Percentiles rank a stretch among this genome's conserved stretches.
phyloP scores from a whole-genome alignment of 2,888 invertebrate species.

The Leucophenga maculata region DNA sequence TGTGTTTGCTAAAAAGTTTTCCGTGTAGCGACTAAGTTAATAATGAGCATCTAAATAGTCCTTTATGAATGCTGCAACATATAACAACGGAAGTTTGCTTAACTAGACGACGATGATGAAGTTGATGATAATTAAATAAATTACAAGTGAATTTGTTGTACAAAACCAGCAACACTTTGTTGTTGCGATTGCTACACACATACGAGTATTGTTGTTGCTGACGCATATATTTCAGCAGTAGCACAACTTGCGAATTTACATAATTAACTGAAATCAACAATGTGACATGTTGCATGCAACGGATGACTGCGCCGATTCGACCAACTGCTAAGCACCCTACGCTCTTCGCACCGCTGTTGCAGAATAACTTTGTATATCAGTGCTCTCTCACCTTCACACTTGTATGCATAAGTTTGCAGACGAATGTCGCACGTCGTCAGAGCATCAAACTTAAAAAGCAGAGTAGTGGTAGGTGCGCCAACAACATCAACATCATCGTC shows the following conservation, averaged over 20 bases:
- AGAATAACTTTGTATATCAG: not conserved
- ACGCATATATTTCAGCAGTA: slow-evolving; percentile 6
- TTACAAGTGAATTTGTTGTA: not conserved
- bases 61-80: not conserved
- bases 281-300: slow-evolving; percentile 62
- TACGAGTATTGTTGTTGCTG: not conserved
- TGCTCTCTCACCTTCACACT: not conserved
- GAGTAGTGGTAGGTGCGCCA: not conserved
- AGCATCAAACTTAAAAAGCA: too few relatives aligned
- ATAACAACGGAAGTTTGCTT: slow-evolving; percentile 12
- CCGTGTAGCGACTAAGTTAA: too few relatives aligned
- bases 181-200: slow-evolving; percentile 35
- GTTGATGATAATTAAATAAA: slow-evolving; percentile 13
- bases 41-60: too few relatives aligned
- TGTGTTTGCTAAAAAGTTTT: too few relatives aligned
- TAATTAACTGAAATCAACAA: slow-evolving; percentile 60
- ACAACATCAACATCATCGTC: not conserved
- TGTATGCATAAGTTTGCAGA: not conserved
- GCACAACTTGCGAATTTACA: slow-evolving; percentile 51
- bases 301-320: slow-evolving; percentile 48
- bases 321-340: not conserved
- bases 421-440: slow-evolving; percentile 3
- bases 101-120: slow-evolving; percentile 7
- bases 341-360: not conserved
- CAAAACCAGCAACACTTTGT: slow-evolving; percentile 19